Percentiles rank a stretch among this genome's conserved stretches.
These are phyloP conservation scores for Heliconius eleuchia DNA, from an alignment of 1,140 invertebrate species.

Conservation along the genomic window DNA sequence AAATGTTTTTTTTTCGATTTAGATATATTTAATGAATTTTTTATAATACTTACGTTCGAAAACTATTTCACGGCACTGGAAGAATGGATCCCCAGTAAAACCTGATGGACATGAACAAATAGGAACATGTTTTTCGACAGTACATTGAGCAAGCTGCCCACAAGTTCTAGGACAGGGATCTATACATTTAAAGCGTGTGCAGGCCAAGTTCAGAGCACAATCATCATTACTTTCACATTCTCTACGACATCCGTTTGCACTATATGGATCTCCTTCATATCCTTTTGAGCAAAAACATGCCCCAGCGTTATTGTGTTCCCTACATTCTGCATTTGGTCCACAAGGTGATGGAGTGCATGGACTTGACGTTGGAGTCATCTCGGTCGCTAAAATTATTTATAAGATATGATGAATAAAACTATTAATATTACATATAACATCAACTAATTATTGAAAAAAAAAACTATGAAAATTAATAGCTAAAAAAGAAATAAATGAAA, in stretches of 20 bases:
- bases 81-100: conserved; percentile 90
- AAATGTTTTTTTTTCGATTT: no score
- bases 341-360: conserved; percentile 87
- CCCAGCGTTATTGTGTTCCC: conserved; percentile 84
- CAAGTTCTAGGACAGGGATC: conserved; percentile 90
- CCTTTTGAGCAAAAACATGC: conserved; percentile 87
- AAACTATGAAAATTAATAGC: conserved; percentile 7
- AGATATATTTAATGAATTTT: no score
- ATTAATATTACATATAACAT: background rate
- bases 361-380: conserved; percentile 77
- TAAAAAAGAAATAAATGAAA: conserved; percentile 14
- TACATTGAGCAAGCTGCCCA: conserved; percentile 88
- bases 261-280: conserved; percentile 87
- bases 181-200: conserved; percentile 88
- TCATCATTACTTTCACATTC: conserved; percentile 90
- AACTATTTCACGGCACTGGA: conserved; percentile 85
- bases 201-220: conserved; percentile 85
- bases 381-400: conserved; percentile 59
- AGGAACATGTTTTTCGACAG: conserved; percentile 87
- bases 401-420: background rate
- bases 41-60: conserved; percentile 75
- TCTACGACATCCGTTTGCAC: conserved; percentile 84
- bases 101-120: conserved; percentile 88
- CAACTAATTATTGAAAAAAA: background rate
- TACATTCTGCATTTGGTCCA: conserved; percentile 86